phyloP scores from a whole-genome alignment of 2,888 invertebrate species.

The Catocala fraxini region DNA sequence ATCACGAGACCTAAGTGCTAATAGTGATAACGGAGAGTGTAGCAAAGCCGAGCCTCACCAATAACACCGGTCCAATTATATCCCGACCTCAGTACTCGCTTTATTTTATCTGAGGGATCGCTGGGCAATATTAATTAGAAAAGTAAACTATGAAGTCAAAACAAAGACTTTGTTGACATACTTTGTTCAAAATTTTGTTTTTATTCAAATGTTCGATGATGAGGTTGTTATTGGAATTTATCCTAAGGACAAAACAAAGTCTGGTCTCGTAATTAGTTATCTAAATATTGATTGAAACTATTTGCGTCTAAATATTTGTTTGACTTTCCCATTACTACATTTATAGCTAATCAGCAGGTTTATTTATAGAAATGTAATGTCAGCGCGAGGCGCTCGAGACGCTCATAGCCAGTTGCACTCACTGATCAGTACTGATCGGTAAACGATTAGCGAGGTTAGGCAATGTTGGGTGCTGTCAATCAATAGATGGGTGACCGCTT shows the following conservation, averaged over 20 bases:
- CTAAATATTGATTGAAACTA: not conserved
- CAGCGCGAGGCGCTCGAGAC: no score
- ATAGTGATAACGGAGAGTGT: constrained; percentile 71
- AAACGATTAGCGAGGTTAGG: no score
- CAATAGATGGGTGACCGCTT: no score
- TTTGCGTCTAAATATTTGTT: no score
- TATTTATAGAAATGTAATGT: no score
- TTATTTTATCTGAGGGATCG: constrained; percentile 34
- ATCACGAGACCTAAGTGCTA: constrained; percentile 73
- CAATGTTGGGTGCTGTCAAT: no score
- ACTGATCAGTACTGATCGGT: no score
- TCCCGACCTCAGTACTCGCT: constrained; percentile 42
- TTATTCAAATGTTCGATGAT: constrained; percentile 9
- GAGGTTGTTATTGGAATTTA: constrained; percentile 14
- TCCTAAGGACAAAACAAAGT: not conserved
- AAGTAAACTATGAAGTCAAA: constrained; percentile 24
- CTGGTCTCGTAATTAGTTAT: not conserved
- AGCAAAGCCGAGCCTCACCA: constrained; percentile 50
- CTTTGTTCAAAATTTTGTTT: constrained; percentile 11
- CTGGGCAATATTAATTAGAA: constrained; percentile 35
- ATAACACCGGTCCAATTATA: constrained; percentile 63
- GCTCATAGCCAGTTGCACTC: no score
- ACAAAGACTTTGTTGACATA: constrained; percentile 20
- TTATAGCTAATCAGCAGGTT: no score
- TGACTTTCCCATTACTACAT: no score